Evolutionary conservation across 2,797 vertebrate species (phyloP).

Genomic region (Danio aesculapii): DNA sequence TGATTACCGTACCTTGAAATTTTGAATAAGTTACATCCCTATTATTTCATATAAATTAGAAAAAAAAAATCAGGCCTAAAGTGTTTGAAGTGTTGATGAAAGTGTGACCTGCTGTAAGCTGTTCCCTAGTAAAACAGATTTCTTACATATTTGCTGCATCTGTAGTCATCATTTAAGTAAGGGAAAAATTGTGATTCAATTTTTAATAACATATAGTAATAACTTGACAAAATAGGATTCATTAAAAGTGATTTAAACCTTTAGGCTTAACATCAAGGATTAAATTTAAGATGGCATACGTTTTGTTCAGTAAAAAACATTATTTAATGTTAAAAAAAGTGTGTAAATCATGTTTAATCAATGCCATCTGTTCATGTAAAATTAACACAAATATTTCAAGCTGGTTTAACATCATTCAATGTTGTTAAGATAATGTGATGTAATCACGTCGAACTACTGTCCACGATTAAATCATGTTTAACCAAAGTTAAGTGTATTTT

Average conservation of each 20-base stretch:
- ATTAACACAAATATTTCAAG: slow-evolving; percentile 7
- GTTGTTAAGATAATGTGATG: slow-evolving; percentile 1
- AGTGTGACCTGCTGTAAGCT: background rate
- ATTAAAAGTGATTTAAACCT: background rate
- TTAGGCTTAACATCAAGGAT: background rate
- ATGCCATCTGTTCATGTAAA: slow-evolving; percentile 1
- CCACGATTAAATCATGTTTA: background rate
- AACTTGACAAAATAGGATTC: slow-evolving; percentile 3
- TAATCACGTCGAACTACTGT: background rate
- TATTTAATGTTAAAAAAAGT: background rate
- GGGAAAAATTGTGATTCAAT: background rate
- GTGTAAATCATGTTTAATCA: background rate
- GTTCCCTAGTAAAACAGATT: background rate
- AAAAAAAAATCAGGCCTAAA: background rate
- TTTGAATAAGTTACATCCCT: too few relatives aligned
- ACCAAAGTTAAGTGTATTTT: too few relatives aligned
- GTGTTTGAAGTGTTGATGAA: background rate
- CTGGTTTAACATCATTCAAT: background rate
- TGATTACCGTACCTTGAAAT: too few relatives aligned
- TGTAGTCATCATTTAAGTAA: background rate
- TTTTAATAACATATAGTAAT: background rate
- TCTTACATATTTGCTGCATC: background rate
- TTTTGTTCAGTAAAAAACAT: background rate
- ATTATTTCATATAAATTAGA: too few relatives aligned
- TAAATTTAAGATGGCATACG: background rate